Base-by-base conservation (phyloP, 2,797 vertebrate species). In the Hyperoplus immaculatus region DNA sequence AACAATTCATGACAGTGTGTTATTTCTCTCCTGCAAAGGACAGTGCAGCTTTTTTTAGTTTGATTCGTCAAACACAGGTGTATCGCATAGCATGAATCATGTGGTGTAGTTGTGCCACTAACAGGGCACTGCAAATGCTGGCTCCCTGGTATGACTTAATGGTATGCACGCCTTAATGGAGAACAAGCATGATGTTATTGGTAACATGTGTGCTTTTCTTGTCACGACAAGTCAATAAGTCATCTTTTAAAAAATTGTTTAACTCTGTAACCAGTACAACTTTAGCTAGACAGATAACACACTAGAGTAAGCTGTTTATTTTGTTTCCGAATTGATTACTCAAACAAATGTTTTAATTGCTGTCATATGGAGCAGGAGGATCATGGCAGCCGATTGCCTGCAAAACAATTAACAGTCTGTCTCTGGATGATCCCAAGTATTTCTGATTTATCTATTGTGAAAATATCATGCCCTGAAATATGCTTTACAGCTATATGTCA, bases 1-100 rank as follows among this genome's bases (percentile, higher is more conserved):
- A 95, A 94, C 92, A 95, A 94, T 96, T 96, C 90, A 96, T 96
- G 95, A 94, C 89, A 81, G 89, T 92, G 91, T 78, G 93, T 87
- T 87, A 83, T 92, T 92, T 94, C 93, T 92, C 61, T 66, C 38
- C 16, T n/a, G 8, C 41, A 59, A 18, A 38, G 29, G 29, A 29
- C 29, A 29, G 29, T 29, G 29, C 29, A 29, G 29, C 29, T 29
- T 29, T 29, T 29, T 29, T 29, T 29, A 29, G 29, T 29, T 29
- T 29, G 29, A 29, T 29, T 29, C 29, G 29, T 92, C 29, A 50
- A 67, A 72, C 38, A 54, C 73, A 74, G 70, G 76, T 77, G 73
- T 54, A 73, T 66, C 65, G 36, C 39, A 79, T 56, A 70, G 43
- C 29, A 41, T 51, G 39, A 63, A 61, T 60, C 54, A 58, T 47